phyloP scores from a whole-genome alignment of 2,113 vertebrate genomes.

The Rhombomys opimus region DNA sequence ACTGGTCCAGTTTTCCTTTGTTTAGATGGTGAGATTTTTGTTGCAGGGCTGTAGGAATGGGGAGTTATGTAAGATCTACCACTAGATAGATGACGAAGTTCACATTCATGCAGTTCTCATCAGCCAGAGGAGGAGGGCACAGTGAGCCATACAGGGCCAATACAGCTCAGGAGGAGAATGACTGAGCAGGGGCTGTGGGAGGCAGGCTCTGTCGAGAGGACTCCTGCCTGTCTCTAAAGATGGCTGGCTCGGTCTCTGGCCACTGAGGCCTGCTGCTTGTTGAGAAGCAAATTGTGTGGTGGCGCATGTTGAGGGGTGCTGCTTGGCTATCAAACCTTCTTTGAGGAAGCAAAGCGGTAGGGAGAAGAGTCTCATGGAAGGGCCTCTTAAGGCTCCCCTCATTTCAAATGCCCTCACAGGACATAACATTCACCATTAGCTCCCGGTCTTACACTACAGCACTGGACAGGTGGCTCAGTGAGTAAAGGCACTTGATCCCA shows the following conservation, averaged over 20 bases:
- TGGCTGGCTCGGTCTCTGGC: background rate
- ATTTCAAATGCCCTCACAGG: background rate
- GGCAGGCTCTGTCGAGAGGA: background rate
- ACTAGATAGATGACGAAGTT: background rate
- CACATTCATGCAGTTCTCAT: background rate
- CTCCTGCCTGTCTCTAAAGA: background rate
- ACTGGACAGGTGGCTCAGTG: background rate
- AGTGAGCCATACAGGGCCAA: rapidly evolving
- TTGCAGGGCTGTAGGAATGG: background rate
- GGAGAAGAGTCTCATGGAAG: background rate
- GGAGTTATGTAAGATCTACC: background rate
- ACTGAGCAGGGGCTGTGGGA: background rate
- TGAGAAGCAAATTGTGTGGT: background rate
- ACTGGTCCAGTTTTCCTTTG: background rate
- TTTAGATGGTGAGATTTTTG: background rate
- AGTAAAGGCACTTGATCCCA: background rate
- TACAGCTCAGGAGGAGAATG: background rate
- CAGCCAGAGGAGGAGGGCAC: background rate
- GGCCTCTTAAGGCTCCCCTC: background rate
- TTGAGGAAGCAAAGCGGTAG: background rate
- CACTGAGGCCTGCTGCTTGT: background rate
- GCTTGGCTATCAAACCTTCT: background rate
- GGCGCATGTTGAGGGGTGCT: background rate
- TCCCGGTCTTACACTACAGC: background rate
- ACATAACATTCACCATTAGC: background rate